These are phyloP conservation scores for Diaprepes abbreviatus DNA, from an alignment of 2,888 invertebrate species.

Conservation along the genomic window DNA sequence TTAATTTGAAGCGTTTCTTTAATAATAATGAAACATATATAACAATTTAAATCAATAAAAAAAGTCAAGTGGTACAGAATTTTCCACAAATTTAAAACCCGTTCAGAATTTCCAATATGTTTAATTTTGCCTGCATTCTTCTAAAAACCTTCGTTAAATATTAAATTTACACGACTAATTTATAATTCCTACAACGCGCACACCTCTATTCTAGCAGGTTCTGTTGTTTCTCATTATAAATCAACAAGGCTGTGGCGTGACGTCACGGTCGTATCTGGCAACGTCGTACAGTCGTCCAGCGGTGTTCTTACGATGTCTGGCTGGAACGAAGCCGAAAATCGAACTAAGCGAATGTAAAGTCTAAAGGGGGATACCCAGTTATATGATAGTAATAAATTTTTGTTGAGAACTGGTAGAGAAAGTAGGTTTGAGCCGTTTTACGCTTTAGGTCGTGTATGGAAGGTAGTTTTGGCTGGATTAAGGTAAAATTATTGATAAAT, in stretches of 20 bases:
- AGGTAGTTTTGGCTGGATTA: slow-evolving; percentile 33
- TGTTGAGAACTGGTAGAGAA: slow-evolving; percentile 63
- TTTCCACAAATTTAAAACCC: no score
- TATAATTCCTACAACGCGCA: slow-evolving; percentile 25
- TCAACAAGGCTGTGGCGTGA: slow-evolving; percentile 63
- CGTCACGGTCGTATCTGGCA: slow-evolving; percentile 55
- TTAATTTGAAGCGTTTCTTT: no score
- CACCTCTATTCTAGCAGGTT: slow-evolving; percentile 57
- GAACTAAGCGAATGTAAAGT: slow-evolving; percentile 54
- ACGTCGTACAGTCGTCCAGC: slow-evolving; percentile 60
- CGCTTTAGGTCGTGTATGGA: slow-evolving; percentile 38
- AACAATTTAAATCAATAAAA: no score
- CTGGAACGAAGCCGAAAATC: slow-evolving; percentile 33
- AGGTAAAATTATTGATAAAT: not conserved
- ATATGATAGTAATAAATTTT: slow-evolving; percentile 64
- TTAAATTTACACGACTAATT: slow-evolving; percentile 14
- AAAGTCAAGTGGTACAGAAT: no score
- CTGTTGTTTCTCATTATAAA: slow-evolving; percentile 67
- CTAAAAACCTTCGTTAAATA: not conserved
- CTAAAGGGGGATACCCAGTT: slow-evolving; percentile 63
- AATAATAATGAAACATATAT: no score
- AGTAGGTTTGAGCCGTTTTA: slow-evolving; percentile 48
- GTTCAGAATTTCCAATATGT: no score
- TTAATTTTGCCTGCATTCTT: no score
- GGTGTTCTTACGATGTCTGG: slow-evolving; percentile 45